These are phyloP conservation scores for Heptranchias perlo DNA, from an alignment of 2,113 vertebrate genomes.

Conservation along the genomic window DNA sequence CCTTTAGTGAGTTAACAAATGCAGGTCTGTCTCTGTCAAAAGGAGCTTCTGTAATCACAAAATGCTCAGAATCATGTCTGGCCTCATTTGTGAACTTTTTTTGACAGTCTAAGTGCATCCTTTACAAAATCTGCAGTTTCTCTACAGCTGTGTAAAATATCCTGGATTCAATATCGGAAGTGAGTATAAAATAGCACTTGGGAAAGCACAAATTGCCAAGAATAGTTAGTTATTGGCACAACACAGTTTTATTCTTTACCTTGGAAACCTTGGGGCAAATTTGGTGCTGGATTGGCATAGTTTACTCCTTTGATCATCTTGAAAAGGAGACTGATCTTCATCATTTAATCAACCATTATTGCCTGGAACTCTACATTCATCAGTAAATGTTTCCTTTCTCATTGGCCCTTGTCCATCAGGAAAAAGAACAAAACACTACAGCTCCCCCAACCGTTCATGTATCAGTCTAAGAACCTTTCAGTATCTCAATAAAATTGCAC, in stretches of 20 bases:
- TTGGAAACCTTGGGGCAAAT: not conserved
- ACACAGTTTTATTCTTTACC: not conserved
- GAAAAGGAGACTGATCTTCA: not conserved
- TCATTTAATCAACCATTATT: not conserved
- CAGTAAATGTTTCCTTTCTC: not conserved
- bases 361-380: not conserved
- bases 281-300: not conserved
- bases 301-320: not conserved
- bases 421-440: not conserved
- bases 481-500: not conserved
- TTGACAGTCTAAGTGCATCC: not conserved
- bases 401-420: not conserved
- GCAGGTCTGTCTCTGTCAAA: not conserved
- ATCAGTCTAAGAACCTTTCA: not conserved
- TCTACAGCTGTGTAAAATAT: not conserved
- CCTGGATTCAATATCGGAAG: not conserved
- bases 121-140: slow-evolving; percentile 8
- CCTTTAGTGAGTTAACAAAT: not conserved
- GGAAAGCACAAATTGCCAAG: not conserved
- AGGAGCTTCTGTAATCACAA: not conserved
- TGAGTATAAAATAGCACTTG: not conserved
- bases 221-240: not conserved
- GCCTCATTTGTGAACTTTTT: not conserved
- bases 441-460: not conserved
- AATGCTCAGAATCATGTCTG: not conserved